Percentiles rank a stretch among this genome's conserved stretches.
These are phyloP conservation scores for Drosophila busckii DNA, from an alignment of 1,140 invertebrate genomes.

Conservation along the genomic window DNA sequence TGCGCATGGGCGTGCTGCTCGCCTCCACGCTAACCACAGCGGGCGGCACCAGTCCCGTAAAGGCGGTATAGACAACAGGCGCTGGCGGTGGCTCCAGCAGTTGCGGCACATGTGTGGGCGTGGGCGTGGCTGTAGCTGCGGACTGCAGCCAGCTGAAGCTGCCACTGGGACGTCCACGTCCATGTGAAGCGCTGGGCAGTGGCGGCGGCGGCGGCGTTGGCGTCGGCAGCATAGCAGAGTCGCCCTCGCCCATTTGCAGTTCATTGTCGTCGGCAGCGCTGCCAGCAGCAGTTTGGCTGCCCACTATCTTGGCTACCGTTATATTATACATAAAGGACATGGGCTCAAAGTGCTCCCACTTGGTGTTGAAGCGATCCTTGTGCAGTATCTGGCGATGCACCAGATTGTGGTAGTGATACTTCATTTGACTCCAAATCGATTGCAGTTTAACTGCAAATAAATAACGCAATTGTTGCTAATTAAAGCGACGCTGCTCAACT, in stretches of 20 bases:
- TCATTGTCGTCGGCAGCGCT: constrained; percentile 13
- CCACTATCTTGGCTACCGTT: constrained; percentile 72
- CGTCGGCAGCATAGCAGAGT: background rate
- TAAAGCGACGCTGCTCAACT: too few species aligned
- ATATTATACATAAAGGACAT: constrained; percentile 78
- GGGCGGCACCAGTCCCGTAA: constrained; percentile 69
- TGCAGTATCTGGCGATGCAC: constrained; percentile 74
- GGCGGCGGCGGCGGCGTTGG: constrained; percentile 16
- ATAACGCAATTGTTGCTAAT: too few species aligned
- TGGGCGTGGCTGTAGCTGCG: constrained; percentile 6
- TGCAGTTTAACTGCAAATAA: constrained; percentile 60
- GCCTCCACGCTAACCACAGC: constrained; percentile 59
- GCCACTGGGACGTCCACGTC: constrained; percentile 69
- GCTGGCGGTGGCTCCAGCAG: constrained; percentile 37
- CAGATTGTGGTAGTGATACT: constrained; percentile 73
- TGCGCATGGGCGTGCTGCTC: constrained; percentile 55
- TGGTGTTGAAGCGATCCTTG: constrained; percentile 75
- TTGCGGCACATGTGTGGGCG: constrained; percentile 26
- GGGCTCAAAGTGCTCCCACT: constrained; percentile 75
- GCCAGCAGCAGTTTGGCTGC: constrained; percentile 32
- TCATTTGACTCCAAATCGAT: constrained; percentile 77
- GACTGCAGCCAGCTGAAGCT: constrained; percentile 66
- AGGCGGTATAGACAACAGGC: constrained; percentile 55
- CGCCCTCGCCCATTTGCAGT: constrained; percentile 6
- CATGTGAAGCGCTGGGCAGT: constrained; percentile 44